These are phyloP conservation scores for Caradrina clavipalpis DNA, from an alignment of 2,888 invertebrate genomes.

Conservation along the genomic window DNA sequence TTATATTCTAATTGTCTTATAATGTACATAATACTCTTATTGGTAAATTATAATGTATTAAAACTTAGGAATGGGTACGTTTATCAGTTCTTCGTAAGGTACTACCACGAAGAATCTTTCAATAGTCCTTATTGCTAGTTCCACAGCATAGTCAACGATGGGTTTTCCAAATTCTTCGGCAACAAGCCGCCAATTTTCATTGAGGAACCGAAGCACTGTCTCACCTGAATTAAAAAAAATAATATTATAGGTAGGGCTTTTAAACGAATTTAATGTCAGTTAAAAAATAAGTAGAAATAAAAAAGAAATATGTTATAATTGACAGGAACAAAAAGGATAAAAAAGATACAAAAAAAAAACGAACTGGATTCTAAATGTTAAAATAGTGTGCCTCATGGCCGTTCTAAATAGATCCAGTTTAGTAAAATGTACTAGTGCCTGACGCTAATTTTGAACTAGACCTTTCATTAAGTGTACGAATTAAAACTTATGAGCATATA, in stretches of 20 bases:
- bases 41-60: constrained; percentile 36
- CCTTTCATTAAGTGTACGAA: background rate
- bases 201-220: constrained; percentile 81
- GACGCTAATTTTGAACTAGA: background rate
- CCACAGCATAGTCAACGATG: constrained; percentile 85
- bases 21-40: constrained; percentile 30
- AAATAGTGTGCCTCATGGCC: too few relatives aligned
- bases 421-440: background rate
- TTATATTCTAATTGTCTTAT: constrained; percentile 34
- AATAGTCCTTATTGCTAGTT: constrained; percentile 80
- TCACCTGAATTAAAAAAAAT: constrained; percentile 73
- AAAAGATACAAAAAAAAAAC: too few relatives aligned
- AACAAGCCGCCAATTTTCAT: constrained; percentile 84
- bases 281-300: too few relatives aligned
- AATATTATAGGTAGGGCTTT: background rate
- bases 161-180: constrained; percentile 87
- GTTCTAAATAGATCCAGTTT: too few relatives aligned
- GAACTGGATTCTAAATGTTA: too few relatives aligned
- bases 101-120: constrained; percentile 84
- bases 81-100: constrained; percentile 83
- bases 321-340: too few relatives aligned
- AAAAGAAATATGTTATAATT: too few relatives aligned
- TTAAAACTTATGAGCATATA: background rate
- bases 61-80: constrained; percentile 78
- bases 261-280: background rate